Evolutionary conservation across 64 coral and sea anemone species (phyloP).

Genomic region (Porites australiensis): DNA sequence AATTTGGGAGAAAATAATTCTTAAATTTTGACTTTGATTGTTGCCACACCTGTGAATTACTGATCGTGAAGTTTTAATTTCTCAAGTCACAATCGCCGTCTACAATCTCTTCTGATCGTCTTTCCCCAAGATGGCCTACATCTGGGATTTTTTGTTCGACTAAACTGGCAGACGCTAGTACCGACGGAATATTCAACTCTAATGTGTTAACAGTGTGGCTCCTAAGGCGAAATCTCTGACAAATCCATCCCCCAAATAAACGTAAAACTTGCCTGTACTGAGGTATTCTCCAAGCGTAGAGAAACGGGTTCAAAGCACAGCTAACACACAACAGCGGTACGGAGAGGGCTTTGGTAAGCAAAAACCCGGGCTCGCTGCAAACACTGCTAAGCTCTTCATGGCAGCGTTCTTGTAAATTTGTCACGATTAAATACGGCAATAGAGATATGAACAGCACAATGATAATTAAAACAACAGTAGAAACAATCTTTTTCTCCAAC

Average conservation of each 20-base stretch:
- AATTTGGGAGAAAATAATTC: no score
- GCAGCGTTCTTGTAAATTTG: slow-evolving; percentile 37
- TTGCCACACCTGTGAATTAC: no score
- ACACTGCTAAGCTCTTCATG: background rate
- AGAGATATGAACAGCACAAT: slow-evolving; percentile 70
- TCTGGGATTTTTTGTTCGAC: slow-evolving; percentile 5
- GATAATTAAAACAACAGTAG: slow-evolving; percentile 64
- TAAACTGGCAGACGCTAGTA: slow-evolving; percentile 19
- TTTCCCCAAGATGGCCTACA: background rate
- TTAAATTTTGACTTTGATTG: no score
- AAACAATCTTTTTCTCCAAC: slow-evolving; percentile 71
- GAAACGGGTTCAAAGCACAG: slow-evolving; percentile 67
- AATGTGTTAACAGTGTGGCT: background rate
- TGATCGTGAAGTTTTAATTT: no score
- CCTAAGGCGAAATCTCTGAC: background rate
- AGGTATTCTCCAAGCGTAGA: slow-evolving; percentile 76
- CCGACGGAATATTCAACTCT: background rate
- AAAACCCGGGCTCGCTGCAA: slow-evolving; percentile 49
- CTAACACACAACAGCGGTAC: slow-evolving; percentile 63
- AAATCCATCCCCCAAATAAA: background rate
- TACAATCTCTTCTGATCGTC: no score
- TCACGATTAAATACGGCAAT: slow-evolving; percentile 60
- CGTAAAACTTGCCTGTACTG: slow-evolving; percentile 63
- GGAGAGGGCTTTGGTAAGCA: slow-evolving; percentile 22
- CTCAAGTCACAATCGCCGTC: no score